Percentiles rank a stretch among this genome's conserved stretches.
Conservation (phyloP, 1,140 invertebrate genomes). For the Habropoda laboriosa region DNA sequence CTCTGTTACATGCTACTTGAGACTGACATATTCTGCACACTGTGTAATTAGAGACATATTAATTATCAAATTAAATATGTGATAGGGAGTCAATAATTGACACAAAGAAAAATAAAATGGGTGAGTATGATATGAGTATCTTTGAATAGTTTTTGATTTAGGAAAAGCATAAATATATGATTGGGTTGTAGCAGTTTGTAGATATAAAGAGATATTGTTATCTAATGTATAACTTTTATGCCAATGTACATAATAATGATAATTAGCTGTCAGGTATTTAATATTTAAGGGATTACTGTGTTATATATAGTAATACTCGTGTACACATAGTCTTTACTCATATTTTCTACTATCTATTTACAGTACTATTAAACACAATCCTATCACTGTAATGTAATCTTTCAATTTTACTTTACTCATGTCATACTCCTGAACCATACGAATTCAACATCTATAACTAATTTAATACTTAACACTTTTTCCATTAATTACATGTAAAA, state of each 20-base stretch:
- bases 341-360: slow-evolving; percentile 32
- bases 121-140: slow-evolving; percentile 63
- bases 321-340: slow-evolving; percentile 7
- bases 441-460: slow-evolving; percentile 21
- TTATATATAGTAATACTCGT: slow-evolving; percentile 9
- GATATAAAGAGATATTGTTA: slow-evolving; percentile 30
- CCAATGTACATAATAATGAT: slow-evolving; percentile 24
- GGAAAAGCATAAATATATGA: slow-evolving; percentile 1
- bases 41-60: slow-evolving; percentile 53
- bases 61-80: slow-evolving; percentile 56
- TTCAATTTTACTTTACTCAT: slow-evolving; percentile 44
- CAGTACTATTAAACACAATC: neutral
- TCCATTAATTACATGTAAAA: slow-evolving; percentile 17
- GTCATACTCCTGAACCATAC: slow-evolving; percentile 54
- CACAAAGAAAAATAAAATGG: slow-evolving; percentile 13
- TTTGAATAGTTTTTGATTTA: slow-evolving; percentile 28
- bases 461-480: slow-evolving; percentile 11
- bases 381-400: slow-evolving; percentile 1
- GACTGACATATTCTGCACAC: slow-evolving; percentile 77
- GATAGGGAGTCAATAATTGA: slow-evolving; percentile 54
- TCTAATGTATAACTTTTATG: slow-evolving; percentile 24
- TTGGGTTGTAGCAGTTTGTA: slow-evolving; percentile 37
- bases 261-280: slow-evolving; percentile 7
- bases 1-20: slow-evolving; percentile 72
- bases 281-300: slow-evolving; percentile 11